Evolutionary conservation across 2,888 invertebrate species (phyloP).

Genomic region (Thera obeliscata): DNA sequence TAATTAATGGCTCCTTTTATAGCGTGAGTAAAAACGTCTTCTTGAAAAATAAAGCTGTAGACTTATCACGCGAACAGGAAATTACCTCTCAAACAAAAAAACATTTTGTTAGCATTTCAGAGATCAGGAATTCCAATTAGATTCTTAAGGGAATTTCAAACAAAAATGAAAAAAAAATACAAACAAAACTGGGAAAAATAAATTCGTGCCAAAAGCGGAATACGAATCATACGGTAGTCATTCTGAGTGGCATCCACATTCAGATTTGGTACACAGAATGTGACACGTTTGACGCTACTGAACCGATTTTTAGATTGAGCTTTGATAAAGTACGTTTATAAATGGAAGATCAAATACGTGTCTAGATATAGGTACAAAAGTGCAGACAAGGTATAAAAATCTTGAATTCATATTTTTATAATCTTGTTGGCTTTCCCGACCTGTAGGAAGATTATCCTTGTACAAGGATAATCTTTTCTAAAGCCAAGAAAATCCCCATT

Average conservation of each 20-base stretch:
- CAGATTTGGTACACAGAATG: slow-evolving; percentile 20
- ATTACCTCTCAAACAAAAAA: slow-evolving; percentile 12
- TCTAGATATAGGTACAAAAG: no score
- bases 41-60: background rate
- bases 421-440: no score
- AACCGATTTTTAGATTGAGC: slow-evolving; percentile 9
- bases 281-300: slow-evolving; percentile 12
- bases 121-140: slow-evolving; percentile 32
- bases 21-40: background rate
- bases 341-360: no score
- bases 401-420: no score
- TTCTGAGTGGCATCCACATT: slow-evolving; percentile 15
- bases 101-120: slow-evolving; percentile 22
- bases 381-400: no score
- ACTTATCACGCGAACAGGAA: slow-evolving; percentile 12
- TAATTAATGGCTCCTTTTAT: no score
- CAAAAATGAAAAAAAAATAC: slow-evolving; percentile 12
- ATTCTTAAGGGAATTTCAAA: slow-evolving; percentile 19
- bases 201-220: slow-evolving; percentile 28
- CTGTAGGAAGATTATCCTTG: no score
- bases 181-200: slow-evolving; percentile 16
- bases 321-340: background rate
- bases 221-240: slow-evolving; percentile 23
- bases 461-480: no score
- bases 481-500: no score